phyloP scores from a whole-genome alignment of 2,888 invertebrate species.

The Nycteola revayana region DNA sequence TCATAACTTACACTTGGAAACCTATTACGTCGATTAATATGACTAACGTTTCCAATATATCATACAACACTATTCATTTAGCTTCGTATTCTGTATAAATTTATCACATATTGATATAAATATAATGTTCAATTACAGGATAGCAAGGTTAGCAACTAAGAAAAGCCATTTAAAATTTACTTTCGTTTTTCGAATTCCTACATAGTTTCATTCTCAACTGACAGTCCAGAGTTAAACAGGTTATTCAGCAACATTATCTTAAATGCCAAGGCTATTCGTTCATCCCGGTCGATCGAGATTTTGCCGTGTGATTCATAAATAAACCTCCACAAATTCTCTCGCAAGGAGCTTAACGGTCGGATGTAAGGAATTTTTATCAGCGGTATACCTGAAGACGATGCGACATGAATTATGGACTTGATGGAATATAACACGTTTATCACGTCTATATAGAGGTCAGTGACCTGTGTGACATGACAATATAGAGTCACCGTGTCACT shows the following conservation, averaged over 20 bases:
- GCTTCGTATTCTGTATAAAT: too few species aligned
- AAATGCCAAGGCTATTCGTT: slow-evolving; percentile 41
- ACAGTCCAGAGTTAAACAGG: slow-evolving; percentile 38
- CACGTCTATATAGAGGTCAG: slow-evolving; percentile 25
- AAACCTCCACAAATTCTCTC: slow-evolving; percentile 40
- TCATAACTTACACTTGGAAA: too few species aligned
- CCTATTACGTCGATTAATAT: too few species aligned
- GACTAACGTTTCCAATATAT: too few species aligned
- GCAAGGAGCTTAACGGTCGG: slow-evolving; percentile 40
- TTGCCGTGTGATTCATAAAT: slow-evolving; percentile 41
- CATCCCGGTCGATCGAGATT: slow-evolving; percentile 31
- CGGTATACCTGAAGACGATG: slow-evolving; percentile 38
- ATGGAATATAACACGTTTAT: slow-evolving; percentile 50
- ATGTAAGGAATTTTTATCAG: slow-evolving; percentile 64
- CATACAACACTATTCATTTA: too few species aligned
- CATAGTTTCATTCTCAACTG: slow-evolving; percentile 20
- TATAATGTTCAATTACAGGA: too few species aligned
- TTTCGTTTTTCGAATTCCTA: slow-evolving; percentile 16
- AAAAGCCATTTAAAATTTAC: slow-evolving; percentile 4
- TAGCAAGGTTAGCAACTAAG: too few species aligned
- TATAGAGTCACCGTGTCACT: slow-evolving; percentile 22
- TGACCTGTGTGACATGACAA: slow-evolving; percentile 27
- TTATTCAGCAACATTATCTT: slow-evolving; percentile 35
- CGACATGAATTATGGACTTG: slow-evolving; percentile 67
- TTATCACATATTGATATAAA: too few species aligned